phyloP scores from a whole-genome alignment of 2,113 vertebrate genomes.

The Sprattus sprattus region DNA sequence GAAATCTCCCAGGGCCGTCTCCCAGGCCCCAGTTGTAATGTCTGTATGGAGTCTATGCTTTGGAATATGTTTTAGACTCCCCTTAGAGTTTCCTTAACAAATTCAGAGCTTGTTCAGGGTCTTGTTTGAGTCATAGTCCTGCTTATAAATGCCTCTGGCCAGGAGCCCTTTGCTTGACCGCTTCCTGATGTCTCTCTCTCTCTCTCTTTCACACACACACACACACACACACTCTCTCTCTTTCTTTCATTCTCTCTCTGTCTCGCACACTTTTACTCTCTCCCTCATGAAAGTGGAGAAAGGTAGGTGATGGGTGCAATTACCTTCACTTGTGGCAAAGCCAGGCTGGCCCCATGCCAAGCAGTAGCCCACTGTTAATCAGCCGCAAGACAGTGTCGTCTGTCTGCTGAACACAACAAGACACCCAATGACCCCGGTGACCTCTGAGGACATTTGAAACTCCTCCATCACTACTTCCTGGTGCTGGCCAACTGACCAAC shows the following conservation, averaged over 20 bases:
- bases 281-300: neutral
- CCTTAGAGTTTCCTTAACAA: neutral
- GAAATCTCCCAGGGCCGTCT: neutral
- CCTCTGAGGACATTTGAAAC: neutral
- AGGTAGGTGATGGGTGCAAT: neutral
- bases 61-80: neutral
- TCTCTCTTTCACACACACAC: neutral
- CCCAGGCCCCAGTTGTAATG: no score
- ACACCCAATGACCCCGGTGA: neutral
- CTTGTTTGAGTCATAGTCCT: constrained; percentile 32
- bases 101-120: constrained; percentile 18
- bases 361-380: neutral
- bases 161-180: neutral
- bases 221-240: neutral
- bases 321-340: neutral
- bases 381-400: neutral
- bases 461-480: neutral
- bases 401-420: neutral
- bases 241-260: neutral
- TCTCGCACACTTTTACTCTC: neutral
- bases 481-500: neutral
- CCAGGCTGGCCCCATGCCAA: neutral
- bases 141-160: constrained; percentile 9
- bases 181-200: neutral
- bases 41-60: neutral